A percentile compares a stretch with the other conserved stretches of the same genome.
Conservation (phyloP, 1,140 invertebrate species). For the Stegodyphus dumicola region DNA sequence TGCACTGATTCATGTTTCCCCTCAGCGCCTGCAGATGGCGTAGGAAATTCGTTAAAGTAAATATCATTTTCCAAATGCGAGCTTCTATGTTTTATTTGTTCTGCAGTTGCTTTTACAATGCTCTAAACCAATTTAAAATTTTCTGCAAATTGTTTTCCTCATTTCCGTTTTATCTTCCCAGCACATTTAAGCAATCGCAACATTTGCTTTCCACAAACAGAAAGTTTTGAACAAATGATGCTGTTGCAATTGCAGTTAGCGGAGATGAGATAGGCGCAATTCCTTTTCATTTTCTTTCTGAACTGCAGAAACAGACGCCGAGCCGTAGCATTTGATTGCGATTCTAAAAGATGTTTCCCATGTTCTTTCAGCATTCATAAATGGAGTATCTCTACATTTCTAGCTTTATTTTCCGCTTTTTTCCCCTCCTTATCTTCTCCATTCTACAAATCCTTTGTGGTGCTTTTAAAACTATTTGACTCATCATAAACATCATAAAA, state of each 20-base stretch:
- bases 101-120: conserved; percentile 18
- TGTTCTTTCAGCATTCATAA: too few relatives aligned
- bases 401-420: too few relatives aligned
- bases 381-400: too few relatives aligned
- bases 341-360: too few relatives aligned
- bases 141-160: conserved; percentile 41
- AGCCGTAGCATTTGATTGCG: too few relatives aligned
- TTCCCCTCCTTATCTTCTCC: too few relatives aligned
- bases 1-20: background rate
- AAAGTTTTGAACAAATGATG: conserved; percentile 12
- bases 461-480: too few relatives aligned
- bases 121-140: conserved; percentile 40
- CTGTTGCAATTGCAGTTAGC: background rate
- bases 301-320: too few relatives aligned
- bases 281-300: too few relatives aligned
- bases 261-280: too few relatives aligned
- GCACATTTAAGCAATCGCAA: conserved; percentile 16
- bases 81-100: conserved; percentile 4
- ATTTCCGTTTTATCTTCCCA: conserved; percentile 13
- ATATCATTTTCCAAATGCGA: background rate
- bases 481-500: too few relatives aligned
- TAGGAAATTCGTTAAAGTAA: conserved; percentile 27
- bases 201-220: conserved; percentile 12
- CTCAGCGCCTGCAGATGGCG: conserved; percentile 1
- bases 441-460: too few relatives aligned